Base-by-base conservation (phyloP, 2,888 invertebrate species). In the Caradrina clavipalpis region DNA sequence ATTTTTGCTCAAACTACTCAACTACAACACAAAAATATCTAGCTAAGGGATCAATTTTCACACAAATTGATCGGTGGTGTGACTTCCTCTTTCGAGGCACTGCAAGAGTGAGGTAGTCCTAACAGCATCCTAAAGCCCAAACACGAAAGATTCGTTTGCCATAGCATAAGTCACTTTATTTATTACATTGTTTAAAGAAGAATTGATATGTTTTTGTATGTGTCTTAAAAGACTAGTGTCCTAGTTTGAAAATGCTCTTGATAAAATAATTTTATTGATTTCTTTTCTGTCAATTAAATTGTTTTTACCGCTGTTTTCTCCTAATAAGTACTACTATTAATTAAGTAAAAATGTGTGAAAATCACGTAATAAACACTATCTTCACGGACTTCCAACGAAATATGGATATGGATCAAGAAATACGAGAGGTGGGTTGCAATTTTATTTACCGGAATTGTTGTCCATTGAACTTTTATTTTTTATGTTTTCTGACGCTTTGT, bases 401-500 rank as follows among this genome's bases (percentile, higher is more conserved):
- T 89, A 95, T 99, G 45, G 97, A 98, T 84, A 95, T 96, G 17
- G 98, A 99, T 87, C 98, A 98, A 90, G 97, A 98, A 88, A 89
- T 97, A 51, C 96, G 98, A 76, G 98, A 98, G 96, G 98, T 79
- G 59, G 26, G 10, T 26, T 47, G 7, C 2, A 39, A 17, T 26
- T 61, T 21, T 13, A 35, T 3, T 17, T 17, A 45, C 6, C 45
- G 17, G 17, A 45, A 45, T 17, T 45, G 45, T 45, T 17, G 17
- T 45, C 3, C 45, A 17, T 39, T 39, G 11, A 1, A 39, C 39
- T 45, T 17, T 45, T 45, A 45, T 15, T 45, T 45, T 42, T 35
- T 49, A 2, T 45, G 17, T 45, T 69, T 61, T 31, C 2, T 50
- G 42, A 47, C 53, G 17, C 11, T 54, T 50, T 49, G 26, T 39